These are phyloP conservation scores for Delia radicum DNA, from an alignment of 1,140 invertebrate species.

Conservation along the genomic window DNA sequence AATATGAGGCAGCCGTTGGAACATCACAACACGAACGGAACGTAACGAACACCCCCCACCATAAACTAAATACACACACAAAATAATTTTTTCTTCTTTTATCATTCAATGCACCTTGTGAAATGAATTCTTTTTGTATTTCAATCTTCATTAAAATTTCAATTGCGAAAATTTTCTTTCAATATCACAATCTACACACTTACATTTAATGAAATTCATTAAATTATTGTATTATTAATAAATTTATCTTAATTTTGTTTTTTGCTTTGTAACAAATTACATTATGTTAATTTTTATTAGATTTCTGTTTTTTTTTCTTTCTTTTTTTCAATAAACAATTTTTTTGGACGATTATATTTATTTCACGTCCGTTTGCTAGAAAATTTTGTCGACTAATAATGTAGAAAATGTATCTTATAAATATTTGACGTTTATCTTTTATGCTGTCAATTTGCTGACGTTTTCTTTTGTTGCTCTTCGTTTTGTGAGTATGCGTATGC, in stretches of 20 bases:
- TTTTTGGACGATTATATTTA: background rate
- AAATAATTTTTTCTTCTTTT: slow-evolving; percentile 13
- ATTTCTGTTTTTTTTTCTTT: background rate
- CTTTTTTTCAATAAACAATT: background rate
- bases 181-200: background rate
- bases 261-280: background rate
- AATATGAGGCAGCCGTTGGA: background rate
- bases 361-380: background rate
- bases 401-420: background rate
- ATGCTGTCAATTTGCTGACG: slow-evolving; percentile 6
- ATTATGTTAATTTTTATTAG: background rate
- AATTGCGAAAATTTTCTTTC: background rate
- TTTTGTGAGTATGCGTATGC: background rate
- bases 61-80: slow-evolving; percentile 16
- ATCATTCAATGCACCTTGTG: slow-evolving; percentile 1
- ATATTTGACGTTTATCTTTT: slow-evolving; percentile 15
- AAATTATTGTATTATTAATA: background rate
- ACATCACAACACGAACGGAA: background rate
- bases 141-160: background rate
- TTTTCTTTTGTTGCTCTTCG: slow-evolving; percentile 3
- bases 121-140: slow-evolving; percentile 7
- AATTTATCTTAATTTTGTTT: background rate
- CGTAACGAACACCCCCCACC: slow-evolving; percentile 6
- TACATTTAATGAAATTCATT: background rate
- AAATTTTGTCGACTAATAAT: slow-evolving; percentile 11